Evolutionary conservation across 1,140 invertebrate species (phyloP).

Genomic region (Psilanteris sp.): DNA sequence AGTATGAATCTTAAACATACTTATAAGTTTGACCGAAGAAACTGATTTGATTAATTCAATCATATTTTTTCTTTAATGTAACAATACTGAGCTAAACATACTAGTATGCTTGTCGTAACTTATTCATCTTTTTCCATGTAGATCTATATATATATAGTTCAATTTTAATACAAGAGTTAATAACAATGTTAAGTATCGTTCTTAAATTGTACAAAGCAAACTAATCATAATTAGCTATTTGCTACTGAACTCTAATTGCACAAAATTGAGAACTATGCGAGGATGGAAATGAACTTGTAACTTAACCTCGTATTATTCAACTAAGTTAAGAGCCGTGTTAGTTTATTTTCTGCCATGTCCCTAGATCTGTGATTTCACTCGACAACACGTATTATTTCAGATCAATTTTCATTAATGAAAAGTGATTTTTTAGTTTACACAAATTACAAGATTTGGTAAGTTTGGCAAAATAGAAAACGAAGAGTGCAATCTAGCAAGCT

Average conservation of each 20-base stretch:
- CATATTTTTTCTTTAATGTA: too few species aligned
- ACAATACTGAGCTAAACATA: too few species aligned
- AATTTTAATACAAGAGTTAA: too few species aligned
- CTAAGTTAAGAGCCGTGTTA: slow-evolving; percentile 9
- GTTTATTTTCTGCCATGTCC: not conserved
- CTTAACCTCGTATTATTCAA: not conserved
- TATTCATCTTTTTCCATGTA: too few species aligned
- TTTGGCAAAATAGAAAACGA: slow-evolving; percentile 42
- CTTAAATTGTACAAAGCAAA: not conserved
- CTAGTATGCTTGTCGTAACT: too few species aligned
- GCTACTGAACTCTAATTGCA: slow-evolving; percentile 13
- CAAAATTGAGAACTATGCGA: slow-evolving; percentile 15
- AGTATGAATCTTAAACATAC: too few species aligned
- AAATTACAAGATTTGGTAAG: slow-evolving; percentile 49
- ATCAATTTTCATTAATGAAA: slow-evolving; percentile 37
- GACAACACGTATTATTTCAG: slow-evolving; percentile 25
- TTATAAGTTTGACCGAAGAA: too few species aligned
- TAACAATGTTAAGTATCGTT: too few species aligned
- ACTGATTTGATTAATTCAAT: too few species aligned
- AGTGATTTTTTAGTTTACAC: slow-evolving; percentile 42
- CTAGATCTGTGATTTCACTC: not conserved
- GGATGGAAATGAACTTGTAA: slow-evolving; percentile 8
- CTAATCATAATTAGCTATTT: slow-evolving; percentile 20
- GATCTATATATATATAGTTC: too few species aligned
- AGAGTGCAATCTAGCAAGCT: slow-evolving; percentile 42